Base-by-base conservation (phyloP, 2,113 vertebrate species). In the Tragelaphus imberbis region DNA sequence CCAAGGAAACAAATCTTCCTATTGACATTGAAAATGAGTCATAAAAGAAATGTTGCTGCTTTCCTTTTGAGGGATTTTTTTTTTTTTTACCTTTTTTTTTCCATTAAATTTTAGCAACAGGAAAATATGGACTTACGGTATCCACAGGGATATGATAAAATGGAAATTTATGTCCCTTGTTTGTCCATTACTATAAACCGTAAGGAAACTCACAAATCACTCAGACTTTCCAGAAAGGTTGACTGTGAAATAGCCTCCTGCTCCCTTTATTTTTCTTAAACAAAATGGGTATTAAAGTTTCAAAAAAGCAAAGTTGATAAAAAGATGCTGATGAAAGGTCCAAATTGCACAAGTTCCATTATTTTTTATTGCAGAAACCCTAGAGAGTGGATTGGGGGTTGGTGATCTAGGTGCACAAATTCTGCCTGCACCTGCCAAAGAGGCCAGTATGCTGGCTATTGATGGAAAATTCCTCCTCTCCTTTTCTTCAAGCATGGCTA, bases 171-270 rank as follows among this genome's bases (percentile, higher is more conserved):
- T 81, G 6, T 61, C 65, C 51, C 51, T 85, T 96, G 65, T 94
- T 96, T 97, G 61, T 84, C 68, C 79, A 85, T 96, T 95, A 84
- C 61, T 75, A 75, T 19, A 93, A 71, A 84, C 90, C 27, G n/a
- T 87, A 84, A 84, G 56, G 97, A 98, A 98, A 98, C 94, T 96
- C 97, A 98, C 80, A 94, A 97, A 95, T 97, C 97, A 93, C 84
- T 85, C 91, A 96, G 96, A 71, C 77, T 98, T 97, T 97, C 88
- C 98, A 97, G 81, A 96, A 93, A 87, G 77, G 36, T 59, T 84
- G 65, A 63, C 63, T 86, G 75, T 92, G 88, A 90, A 77, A 14
- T 7, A 59, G 27, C 84, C 47, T 87, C 56, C 96, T 88, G 61
- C 49, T 87, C 7, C 28, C 58, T 93, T 95, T 92, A 63, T 92